Percentiles rank a stretch among this genome's conserved stretches.
These are phyloP conservation scores for Thrips palmi DNA, from an alignment of 1,140 invertebrate species.

Conservation along the genomic window DNA sequence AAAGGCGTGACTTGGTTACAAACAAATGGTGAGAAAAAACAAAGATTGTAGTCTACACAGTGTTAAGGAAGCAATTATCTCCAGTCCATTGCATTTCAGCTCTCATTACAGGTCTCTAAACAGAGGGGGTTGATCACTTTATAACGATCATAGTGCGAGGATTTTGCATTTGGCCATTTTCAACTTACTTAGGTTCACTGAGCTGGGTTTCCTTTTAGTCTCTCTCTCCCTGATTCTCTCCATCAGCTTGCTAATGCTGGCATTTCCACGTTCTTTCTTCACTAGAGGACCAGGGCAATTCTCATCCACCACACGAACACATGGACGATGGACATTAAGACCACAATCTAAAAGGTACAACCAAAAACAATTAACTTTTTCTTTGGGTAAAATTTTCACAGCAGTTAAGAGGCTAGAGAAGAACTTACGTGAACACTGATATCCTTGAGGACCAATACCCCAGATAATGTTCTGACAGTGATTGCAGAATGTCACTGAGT, in stretches of 20 bases:
- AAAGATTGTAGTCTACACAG: no score
- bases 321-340: conserved; percentile 71
- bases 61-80: no score
- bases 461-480: conserved; percentile 83
- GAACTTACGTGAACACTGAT: conserved; percentile 63
- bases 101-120: no score
- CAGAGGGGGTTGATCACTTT: background rate
- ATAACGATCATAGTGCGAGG: no score
- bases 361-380: conserved; percentile 9
- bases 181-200: conserved; percentile 28
- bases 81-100: no score
- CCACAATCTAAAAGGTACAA: conserved; percentile 51
- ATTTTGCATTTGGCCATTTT: no score
- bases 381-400: background rate
- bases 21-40: no score
- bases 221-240: conserved; percentile 42
- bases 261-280: conserved; percentile 41
- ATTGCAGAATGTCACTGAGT: conserved; percentile 76
- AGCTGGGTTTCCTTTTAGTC: conserved; percentile 27
- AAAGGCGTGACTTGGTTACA: no score
- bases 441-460: conserved; percentile 86
- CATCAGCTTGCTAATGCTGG: conserved; percentile 55
- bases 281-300: conserved; percentile 59
- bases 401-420: conserved; percentile 8
- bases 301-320: conserved; percentile 66